Conservation (phyloP, 1,140 invertebrate genomes). For the Armadillidium nasatum region DNA sequence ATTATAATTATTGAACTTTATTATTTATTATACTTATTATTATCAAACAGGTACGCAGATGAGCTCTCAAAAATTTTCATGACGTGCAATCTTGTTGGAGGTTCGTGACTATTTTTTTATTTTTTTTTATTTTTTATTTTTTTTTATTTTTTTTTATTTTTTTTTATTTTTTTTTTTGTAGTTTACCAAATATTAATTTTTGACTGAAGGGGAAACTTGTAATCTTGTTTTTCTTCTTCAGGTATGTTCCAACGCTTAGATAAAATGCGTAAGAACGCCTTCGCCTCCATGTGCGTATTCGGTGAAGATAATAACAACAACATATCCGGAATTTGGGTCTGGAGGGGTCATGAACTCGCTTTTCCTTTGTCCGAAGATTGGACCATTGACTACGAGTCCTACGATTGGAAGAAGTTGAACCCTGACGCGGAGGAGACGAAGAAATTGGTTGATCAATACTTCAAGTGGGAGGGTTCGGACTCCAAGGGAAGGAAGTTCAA, state of each 20-base stretch:
- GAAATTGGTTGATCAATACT: constrained; percentile 84
- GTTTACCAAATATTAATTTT: no score
- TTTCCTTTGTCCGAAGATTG: constrained; percentile 79
- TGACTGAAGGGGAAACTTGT: no score
- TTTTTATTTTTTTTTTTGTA: no score
- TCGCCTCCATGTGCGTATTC: constrained; percentile 89
- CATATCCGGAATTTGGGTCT: constrained; percentile 67
- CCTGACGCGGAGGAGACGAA: constrained; percentile 75
- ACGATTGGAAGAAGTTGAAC: constrained; percentile 94
- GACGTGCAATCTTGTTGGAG: constrained; percentile 90
- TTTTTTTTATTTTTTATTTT: no score
- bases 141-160: no score
- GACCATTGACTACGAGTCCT: constrained; percentile 96
- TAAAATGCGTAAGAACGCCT: constrained; percentile 93
- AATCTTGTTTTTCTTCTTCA: constrained; percentile 47
- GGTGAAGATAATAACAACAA: constrained; percentile 85
- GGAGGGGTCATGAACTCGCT: constrained; percentile 76
- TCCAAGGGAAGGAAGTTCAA: constrained; percentile 88
- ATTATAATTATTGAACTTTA: no score
- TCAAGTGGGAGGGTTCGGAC: constrained; percentile 83
- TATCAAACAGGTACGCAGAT: constrained; percentile 70
- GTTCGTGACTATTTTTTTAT: constrained; percentile 49
- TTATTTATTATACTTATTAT: no score
- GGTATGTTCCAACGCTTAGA: constrained; percentile 97
- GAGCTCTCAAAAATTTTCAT: constrained; percentile 91